phyloP scores from a whole-genome alignment of 1,140 invertebrate genomes.

The Leptopilina clavipes region DNA sequence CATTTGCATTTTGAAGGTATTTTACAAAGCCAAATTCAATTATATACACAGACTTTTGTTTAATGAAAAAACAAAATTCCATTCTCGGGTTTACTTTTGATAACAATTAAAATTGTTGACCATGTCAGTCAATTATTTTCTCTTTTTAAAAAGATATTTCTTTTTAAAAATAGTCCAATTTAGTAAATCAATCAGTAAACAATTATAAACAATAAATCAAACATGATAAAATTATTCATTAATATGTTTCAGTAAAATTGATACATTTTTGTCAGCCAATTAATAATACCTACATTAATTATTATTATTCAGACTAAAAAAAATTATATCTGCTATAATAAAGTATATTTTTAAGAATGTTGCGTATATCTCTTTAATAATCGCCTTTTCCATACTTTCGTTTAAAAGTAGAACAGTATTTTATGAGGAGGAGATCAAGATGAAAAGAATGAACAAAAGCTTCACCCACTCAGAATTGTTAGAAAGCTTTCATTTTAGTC shows the following conservation, averaged over 20 bases:
- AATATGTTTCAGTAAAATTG: background rate
- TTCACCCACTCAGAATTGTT: background rate
- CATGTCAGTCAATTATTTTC: too few relatives aligned
- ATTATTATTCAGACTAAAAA: background rate
- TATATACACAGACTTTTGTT: too few relatives aligned
- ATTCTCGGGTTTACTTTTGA: background rate
- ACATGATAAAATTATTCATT: background rate
- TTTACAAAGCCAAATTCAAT: too few relatives aligned
- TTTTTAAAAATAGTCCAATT: background rate
- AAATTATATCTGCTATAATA: background rate
- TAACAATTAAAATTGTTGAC: background rate
- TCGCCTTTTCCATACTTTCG: background rate
- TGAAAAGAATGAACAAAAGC: background rate
- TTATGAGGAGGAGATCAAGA: background rate
- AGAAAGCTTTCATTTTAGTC: background rate
- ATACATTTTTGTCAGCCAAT: conserved; percentile 1
- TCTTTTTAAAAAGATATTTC: conserved; percentile 1
- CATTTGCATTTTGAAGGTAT: too few relatives aligned
- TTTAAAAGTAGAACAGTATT: background rate
- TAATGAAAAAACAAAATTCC: background rate
- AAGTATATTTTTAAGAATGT: background rate
- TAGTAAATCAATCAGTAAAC: background rate
- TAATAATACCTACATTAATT: background rate
- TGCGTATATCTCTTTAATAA: background rate
- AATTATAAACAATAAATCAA: background rate